These are phyloP conservation scores for Papilio glaucus DNA, from an alignment of 1,140 invertebrate species.

Conservation along the genomic window DNA sequence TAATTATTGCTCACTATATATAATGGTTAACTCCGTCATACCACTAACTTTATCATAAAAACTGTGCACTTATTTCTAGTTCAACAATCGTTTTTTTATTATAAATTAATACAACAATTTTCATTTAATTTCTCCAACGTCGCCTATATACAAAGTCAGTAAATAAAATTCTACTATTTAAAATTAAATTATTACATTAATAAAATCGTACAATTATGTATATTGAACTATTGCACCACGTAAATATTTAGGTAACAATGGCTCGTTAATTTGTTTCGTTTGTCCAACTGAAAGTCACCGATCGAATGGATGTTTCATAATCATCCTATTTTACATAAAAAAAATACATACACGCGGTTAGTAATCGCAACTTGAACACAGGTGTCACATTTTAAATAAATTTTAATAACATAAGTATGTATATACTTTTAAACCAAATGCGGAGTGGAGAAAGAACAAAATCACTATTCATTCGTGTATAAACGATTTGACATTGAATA, in stretches of 20 bases:
- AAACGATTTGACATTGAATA: not conserved
- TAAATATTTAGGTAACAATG: slow-evolving; percentile 39
- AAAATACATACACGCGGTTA: too few species aligned
- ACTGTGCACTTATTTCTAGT: not conserved
- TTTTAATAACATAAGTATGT: not conserved
- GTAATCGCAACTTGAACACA: not conserved
- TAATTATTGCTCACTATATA: too few species aligned
- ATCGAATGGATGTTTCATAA: too few species aligned
- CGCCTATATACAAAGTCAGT: not conserved
- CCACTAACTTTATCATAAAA: not conserved
- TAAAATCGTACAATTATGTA: not conserved
- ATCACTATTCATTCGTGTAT: not conserved
- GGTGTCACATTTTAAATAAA: not conserved
- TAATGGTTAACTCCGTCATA: not conserved
- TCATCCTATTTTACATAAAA: too few species aligned
- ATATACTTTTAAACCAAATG: slow-evolving; percentile 6
- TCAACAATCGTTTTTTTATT: not conserved
- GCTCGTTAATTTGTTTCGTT: slow-evolving; percentile 45
- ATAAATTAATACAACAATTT: slow-evolving; percentile 1
- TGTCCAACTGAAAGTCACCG: not conserved
- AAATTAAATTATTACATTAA: not conserved
- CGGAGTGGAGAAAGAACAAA: not conserved
- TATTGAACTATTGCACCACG: not conserved
- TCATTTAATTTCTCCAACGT: not conserved
- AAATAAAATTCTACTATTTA: not conserved